phyloP scores from a whole-genome alignment of 1,140 invertebrate genomes.

The Aphelenchoides besseyi region DNA sequence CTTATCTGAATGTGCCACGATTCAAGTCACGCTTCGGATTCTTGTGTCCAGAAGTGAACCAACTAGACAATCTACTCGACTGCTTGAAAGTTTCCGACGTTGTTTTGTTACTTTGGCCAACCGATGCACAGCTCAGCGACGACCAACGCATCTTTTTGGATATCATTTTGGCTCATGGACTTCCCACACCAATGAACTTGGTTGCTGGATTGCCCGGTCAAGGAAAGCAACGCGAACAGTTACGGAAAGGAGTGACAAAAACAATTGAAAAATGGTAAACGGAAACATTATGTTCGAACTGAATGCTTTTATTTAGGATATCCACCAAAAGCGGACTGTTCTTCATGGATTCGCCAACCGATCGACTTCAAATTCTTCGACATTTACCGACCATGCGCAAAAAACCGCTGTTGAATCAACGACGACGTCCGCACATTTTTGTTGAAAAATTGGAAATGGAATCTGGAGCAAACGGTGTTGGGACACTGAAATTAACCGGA shows the following conservation, averaged over 20 bases:
- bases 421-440: slow-evolving; percentile 34
- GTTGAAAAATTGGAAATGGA: slow-evolving; percentile 37
- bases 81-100: slow-evolving; percentile 43
- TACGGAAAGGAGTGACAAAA: slow-evolving; percentile 37
- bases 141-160: slow-evolving; percentile 20
- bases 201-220: slow-evolving; percentile 35
- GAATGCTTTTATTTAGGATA: slow-evolving; percentile 23
- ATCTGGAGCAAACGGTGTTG: slow-evolving; percentile 15
- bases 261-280: slow-evolving; percentile 37
- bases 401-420: slow-evolving; percentile 30
- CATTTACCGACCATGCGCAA: slow-evolving; percentile 37
- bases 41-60: slow-evolving; percentile 27
- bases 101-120: slow-evolving; percentile 42
- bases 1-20: slow-evolving; percentile 45
- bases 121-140: slow-evolving; percentile 22
- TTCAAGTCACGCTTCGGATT: slow-evolving; percentile 45
- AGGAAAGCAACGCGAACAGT: slow-evolving; percentile 49
- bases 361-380: slow-evolving; percentile 41
- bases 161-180: slow-evolving; percentile 39
- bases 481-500: slow-evolving; percentile 79
- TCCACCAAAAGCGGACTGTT: slow-evolving; percentile 24
- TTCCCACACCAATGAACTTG: slow-evolving; percentile 30
- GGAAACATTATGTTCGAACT: neutral
- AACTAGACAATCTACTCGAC: slow-evolving; percentile 38
- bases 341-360: slow-evolving; percentile 19